A percentile compares a stretch with the other conserved stretches of the same genome.
Evolutionary conservation across 2,113 vertebrate genomes (phyloP).

Genomic region (Cryptomyrus ogoouensis): DNA sequence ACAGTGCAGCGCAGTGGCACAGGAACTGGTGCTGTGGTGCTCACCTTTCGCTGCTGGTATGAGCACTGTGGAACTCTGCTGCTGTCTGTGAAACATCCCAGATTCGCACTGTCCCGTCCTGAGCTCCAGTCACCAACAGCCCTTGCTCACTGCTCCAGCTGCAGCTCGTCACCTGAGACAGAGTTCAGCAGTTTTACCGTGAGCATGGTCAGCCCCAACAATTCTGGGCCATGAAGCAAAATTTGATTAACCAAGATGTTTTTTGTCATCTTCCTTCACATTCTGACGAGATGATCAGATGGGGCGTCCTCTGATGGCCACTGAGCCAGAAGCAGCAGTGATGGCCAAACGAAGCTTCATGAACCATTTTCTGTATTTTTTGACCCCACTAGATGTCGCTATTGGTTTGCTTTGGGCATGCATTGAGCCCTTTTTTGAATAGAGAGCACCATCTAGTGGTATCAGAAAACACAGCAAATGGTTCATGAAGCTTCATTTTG

Average conservation of each 20-base stretch:
- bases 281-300: not conserved
- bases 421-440: not conserved
- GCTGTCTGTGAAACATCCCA: conserved; percentile 58
- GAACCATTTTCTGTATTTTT: not conserved
- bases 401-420: not conserved
- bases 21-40: not conserved
- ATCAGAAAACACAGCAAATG: not conserved
- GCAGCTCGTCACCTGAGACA: conserved; percentile 61
- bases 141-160: conserved; percentile 60
- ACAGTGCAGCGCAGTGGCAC: not conserved
- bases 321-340: not conserved
- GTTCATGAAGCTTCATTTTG: not conserved
- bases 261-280: not conserved
- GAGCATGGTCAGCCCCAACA: not conserved
- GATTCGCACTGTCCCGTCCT: conserved; percentile 65
- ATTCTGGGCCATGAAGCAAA: not conserved
- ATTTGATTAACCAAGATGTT: not conserved
- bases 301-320: not conserved
- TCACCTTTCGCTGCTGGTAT: conserved; percentile 53
- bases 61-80: conserved; percentile 58
- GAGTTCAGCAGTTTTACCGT: not conserved
- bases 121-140: conserved; percentile 61
- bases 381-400: not conserved
- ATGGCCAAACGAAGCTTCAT: not conserved
- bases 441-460: not conserved